A percentile compares a stretch with the other conserved stretches of the same genome.
Conservation (phyloP, 2,113 vertebrate species). For the Cyanoderma ruficeps region DNA sequence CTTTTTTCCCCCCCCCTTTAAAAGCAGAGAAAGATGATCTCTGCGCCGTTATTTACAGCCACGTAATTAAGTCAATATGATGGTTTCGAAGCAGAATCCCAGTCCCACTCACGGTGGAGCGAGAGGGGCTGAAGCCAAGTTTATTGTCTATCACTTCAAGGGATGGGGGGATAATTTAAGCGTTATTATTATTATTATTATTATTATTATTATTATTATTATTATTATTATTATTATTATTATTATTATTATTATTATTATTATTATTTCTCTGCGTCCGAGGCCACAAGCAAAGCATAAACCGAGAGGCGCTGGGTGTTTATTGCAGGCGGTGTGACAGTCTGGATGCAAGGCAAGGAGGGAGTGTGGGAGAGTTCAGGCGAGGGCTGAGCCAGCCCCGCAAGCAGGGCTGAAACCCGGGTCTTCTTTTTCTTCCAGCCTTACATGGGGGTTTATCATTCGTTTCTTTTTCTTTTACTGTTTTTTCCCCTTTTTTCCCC, state of each 20-base stretch:
- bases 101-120: neutral
- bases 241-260: neutral
- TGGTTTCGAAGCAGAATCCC: neutral
- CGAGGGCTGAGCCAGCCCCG: neutral
- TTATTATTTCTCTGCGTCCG: neutral
- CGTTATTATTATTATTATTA: neutral
- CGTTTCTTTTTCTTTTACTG: neutral
- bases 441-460: neutral
- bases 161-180: neutral
- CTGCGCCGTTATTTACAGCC: slow-evolving; percentile 11
- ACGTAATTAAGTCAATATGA: slow-evolving; percentile 15
- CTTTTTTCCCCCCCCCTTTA: neutral
- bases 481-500: neutral
- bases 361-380: slow-evolving; percentile 12
- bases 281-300: neutral
- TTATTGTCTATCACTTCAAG: neutral
- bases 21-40: neutral
- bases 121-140: neutral
- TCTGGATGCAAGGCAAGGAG: neutral
- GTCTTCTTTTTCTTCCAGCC: neutral
- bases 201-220: neutral
- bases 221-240: neutral
- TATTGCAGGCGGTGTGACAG: neutral
- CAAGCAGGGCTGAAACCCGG: neutral
- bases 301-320: neutral